phyloP scores from a whole-genome alignment of 1,140 invertebrate genomes.

The Vanessa atalanta region DNA sequence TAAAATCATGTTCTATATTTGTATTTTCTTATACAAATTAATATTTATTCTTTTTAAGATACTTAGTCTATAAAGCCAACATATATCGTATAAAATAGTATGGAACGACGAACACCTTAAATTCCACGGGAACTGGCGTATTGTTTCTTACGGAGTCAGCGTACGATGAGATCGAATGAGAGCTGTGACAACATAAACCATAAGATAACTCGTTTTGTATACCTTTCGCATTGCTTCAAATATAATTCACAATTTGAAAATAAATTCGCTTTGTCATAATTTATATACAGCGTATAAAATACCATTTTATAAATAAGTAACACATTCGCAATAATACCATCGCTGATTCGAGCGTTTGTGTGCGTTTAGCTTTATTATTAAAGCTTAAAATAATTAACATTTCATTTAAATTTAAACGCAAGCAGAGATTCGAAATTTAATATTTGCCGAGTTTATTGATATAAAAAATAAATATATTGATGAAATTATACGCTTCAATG shows the following conservation, averaged over 20 bases:
- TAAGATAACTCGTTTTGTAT: conserved; percentile 2
- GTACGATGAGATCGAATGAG: conserved; percentile 24
- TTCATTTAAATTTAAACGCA: no score
- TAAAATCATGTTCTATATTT: no score
- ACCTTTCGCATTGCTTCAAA: conserved; percentile 20
- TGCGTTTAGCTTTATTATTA: no score
- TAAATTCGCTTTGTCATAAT: background rate
- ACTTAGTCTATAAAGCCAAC: conserved; percentile 14
- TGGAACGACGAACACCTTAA: conserved; percentile 66
- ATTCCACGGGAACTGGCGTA: conserved; percentile 51
- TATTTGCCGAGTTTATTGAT: no score
- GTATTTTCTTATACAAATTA: no score
- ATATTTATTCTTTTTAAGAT: background rate
- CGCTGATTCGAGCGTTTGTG: no score
- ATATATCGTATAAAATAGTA: conserved; percentile 16
- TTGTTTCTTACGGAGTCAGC: conserved; percentile 61
- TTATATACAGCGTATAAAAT: background rate
- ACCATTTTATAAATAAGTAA: background rate
- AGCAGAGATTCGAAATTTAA: no score
- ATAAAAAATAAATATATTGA: no score
- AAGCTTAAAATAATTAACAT: no score
- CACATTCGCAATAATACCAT: background rate
- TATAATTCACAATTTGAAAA: background rate
- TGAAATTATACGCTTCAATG: no score
- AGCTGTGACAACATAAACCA: conserved; percentile 39